A percentile compares a stretch with the other conserved stretches of the same genome.
Evolutionary conservation across 2,113 vertebrate genomes (phyloP).

Genomic region (Pardalotus punctatus): DNA sequence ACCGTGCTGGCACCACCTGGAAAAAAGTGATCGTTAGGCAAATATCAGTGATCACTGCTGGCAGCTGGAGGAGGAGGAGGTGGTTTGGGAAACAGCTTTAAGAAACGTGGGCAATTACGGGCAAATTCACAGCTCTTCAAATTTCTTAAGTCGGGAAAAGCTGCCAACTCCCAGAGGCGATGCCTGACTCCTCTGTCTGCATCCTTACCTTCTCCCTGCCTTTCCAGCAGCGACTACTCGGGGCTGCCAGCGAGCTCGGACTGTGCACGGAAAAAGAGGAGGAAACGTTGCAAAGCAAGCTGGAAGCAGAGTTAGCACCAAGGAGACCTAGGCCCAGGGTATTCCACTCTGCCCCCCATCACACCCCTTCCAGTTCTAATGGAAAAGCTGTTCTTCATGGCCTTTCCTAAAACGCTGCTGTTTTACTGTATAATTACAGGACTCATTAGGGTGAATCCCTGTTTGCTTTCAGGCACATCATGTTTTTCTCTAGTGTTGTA

Average conservation of each 20-base stretch:
- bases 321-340: neutral
- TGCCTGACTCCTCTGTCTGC: neutral
- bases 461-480: neutral
- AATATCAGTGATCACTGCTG: neutral
- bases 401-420: neutral
- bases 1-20: neutral
- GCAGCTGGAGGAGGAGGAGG: neutral
- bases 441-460: neutral
- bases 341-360: neutral
- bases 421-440: accelerated
- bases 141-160: neutral
- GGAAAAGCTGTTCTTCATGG: neutral
- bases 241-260: neutral
- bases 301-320: constrained; percentile 33
- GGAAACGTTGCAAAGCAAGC: constrained; percentile 27
- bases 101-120: accelerated
- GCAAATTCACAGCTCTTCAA: neutral
- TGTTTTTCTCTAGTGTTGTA: neutral
- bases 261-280: neutral
- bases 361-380: neutral
- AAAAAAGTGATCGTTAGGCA: constrained; percentile 36
- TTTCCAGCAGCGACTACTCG: neutral
- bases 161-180: neutral
- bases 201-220: neutral
- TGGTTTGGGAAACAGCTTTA: neutral